Evolutionary conservation across 2,113 vertebrate genomes (phyloP).

Genomic region (Rousettus leschenaultii): DNA sequence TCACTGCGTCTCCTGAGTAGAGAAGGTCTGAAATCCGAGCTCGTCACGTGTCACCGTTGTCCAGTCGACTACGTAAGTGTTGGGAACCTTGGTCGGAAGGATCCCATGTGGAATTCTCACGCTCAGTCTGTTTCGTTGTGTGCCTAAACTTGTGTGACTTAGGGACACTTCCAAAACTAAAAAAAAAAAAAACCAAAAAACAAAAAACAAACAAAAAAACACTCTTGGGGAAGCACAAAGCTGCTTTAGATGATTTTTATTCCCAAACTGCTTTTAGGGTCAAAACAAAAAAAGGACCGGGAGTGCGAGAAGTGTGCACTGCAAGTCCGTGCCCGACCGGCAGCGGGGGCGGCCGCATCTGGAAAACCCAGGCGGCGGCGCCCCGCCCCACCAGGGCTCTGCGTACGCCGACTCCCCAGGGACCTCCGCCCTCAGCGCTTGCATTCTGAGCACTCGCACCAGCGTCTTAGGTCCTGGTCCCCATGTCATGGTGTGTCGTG

Average conservation of each 20-base stretch:
- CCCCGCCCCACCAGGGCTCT: too few species aligned
- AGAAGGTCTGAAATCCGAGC: neutral
- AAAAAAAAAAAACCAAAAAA: neutral
- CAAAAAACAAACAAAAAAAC: too few species aligned
- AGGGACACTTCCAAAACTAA: neutral
- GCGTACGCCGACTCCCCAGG: fast-evolving
- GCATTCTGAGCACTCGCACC: neutral
- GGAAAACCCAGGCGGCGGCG: neutral
- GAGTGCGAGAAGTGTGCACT: neutral
- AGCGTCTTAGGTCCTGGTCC: too few species aligned
- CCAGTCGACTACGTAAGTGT: fast-evolving
- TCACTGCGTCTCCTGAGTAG: neutral
- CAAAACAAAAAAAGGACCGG: neutral
- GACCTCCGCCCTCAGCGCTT: neutral
- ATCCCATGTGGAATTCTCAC: neutral
- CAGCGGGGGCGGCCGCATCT: too few species aligned
- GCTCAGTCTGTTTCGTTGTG: neutral
- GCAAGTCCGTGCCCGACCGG: too few species aligned
- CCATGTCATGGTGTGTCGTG: fast-evolving
- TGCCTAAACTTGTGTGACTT: neutral
- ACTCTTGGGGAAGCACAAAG: neutral
- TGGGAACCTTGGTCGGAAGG: too few species aligned
- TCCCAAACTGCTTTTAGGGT: neutral
- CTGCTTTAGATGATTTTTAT: neutral
- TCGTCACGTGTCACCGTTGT: fast-evolving